Evolutionary conservation across 2,888 invertebrate species (phyloP).

Genomic region (Barypeithes pellucidus): DNA sequence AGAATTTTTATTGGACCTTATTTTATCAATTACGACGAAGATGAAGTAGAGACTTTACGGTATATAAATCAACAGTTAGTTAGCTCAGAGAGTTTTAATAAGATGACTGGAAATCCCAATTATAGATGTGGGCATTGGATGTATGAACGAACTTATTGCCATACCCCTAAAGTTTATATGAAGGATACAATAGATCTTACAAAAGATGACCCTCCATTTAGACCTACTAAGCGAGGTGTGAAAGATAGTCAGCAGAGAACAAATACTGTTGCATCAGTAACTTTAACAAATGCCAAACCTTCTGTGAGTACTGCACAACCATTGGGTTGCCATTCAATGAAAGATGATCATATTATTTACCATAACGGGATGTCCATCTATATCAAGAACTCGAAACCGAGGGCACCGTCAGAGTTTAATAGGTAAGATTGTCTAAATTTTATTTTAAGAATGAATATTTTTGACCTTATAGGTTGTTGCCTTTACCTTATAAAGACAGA

Average conservation of each 20-base stretch:
- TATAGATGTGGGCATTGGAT: constrained; percentile 58
- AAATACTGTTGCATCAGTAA: background rate
- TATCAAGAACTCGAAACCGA: constrained; percentile 44
- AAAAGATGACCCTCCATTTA: constrained; percentile 25
- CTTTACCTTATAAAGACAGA: no score
- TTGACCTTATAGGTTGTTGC: no score
- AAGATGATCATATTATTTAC: constrained; percentile 36
- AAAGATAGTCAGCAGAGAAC: background rate
- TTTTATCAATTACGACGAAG: constrained; percentile 55
- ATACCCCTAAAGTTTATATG: constrained; percentile 9
- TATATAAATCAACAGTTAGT: constrained; percentile 64
- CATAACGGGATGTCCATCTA: constrained; percentile 38
- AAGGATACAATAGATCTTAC: constrained; percentile 56
- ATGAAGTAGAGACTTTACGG: constrained; percentile 65
- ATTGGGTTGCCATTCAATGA: background rate
- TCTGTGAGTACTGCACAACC: background rate
- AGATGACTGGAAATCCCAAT: constrained; percentile 59
- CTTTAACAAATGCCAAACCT: background rate
- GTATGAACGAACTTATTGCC: constrained; percentile 46
- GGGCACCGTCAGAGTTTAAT: constrained; percentile 39
- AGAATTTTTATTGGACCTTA: constrained; percentile 69
- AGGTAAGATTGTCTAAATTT: constrained; percentile 26
- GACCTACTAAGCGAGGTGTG: background rate
- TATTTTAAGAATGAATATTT: no score
- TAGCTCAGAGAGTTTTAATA: constrained; percentile 62